Evolutionary conservation across 2,113 vertebrate species (phyloP), one percentile per base, ranked within the genome.

Genomic region (Ranitomeya imitator): DNA sequence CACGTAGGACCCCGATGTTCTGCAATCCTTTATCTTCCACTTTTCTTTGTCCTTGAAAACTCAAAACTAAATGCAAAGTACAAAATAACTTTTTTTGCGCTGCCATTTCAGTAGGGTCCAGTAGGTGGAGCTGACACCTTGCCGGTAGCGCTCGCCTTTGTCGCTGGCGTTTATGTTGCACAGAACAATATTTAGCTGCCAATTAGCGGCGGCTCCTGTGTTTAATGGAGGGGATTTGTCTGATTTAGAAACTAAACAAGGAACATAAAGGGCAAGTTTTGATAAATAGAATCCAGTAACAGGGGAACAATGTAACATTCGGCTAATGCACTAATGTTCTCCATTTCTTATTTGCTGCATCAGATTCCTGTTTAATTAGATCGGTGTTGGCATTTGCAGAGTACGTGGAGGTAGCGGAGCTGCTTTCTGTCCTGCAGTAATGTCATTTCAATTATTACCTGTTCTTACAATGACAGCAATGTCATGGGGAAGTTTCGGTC

Each of bases 211-310:
- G 15, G 59, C 74, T 65, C 76, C 23, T 31, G 21, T 54, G 60
- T 84, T 65, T 78, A 77, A 65, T 76, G 31, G 79, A 61, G n/a
- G 79, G 65, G 80, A 77, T 82, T 82, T 88, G 86, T 88, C 31
- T 83, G 37, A 23, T 74, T 83, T 83, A 76, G 61, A 87, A 81
- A 81, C 63, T 71, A 74, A 87, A 71, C 78, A 81, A 80, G 63
- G 19, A 81, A 77, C 65, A 45, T 19, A 81, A 81, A 88, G 67
- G 69, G 15, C 80, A 63, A 31, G 86, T 77, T 83, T 83, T 82
- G 31, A 83, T 76, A 76, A 88, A 88, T 73, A 83, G 57, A 61
- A 77, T 83, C 31, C 69, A 74, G 45, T 59, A 74, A 81, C 63
- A 74, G n/a, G 65, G 74, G 67, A 88, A 45, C 65, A 55, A 73